These are phyloP conservation scores for Chesias legatella DNA, from an alignment of 2,888 invertebrate genomes.

Conservation along the genomic window DNA sequence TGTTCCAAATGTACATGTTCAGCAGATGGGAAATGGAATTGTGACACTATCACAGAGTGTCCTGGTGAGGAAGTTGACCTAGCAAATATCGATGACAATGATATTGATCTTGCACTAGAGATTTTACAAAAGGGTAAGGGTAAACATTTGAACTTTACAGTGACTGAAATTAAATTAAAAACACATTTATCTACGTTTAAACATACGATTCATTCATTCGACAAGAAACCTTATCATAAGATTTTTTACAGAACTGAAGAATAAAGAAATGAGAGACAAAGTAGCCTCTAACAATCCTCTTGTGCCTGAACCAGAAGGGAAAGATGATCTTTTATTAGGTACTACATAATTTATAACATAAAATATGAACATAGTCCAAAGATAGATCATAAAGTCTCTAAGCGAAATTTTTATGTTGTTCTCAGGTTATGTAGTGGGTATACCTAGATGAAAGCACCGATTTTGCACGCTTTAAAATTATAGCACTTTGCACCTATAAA, in stretches of 20 bases:
- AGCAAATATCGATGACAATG: slow-evolving; percentile 25
- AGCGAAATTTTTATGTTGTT: slow-evolving; percentile 23
- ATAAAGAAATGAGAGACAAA: slow-evolving; percentile 17
- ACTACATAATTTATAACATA: neutral
- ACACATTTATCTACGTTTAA: no score
- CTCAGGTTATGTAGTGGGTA: slow-evolving; percentile 66
- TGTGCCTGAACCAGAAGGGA: slow-evolving; percentile 27
- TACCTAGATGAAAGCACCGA: slow-evolving; percentile 44
- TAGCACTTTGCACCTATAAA: slow-evolving; percentile 44
- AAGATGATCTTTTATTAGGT: slow-evolving; percentile 35
- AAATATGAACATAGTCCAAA: neutral
- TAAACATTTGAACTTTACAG: neutral
- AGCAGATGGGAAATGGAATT: slow-evolving; percentile 45
- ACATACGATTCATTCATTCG: no score
- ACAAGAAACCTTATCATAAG: neutral
- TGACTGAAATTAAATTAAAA: no score
- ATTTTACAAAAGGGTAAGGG: slow-evolving; percentile 37
- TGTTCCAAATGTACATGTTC: slow-evolving; percentile 54
- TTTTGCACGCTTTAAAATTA: slow-evolving; percentile 40
- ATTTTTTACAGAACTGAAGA: slow-evolving; percentile 29
- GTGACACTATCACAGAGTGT: slow-evolving; percentile 40
- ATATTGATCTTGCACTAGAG: slow-evolving; percentile 35
- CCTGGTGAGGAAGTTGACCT: slow-evolving; percentile 6
- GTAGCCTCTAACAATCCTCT: slow-evolving; percentile 15
- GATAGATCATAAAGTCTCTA: neutral